Evolutionary conservation across 2,113 vertebrate genomes (phyloP), one percentile per base, ranked within the genome.

Genomic region (Blennius ocellaris): DNA sequence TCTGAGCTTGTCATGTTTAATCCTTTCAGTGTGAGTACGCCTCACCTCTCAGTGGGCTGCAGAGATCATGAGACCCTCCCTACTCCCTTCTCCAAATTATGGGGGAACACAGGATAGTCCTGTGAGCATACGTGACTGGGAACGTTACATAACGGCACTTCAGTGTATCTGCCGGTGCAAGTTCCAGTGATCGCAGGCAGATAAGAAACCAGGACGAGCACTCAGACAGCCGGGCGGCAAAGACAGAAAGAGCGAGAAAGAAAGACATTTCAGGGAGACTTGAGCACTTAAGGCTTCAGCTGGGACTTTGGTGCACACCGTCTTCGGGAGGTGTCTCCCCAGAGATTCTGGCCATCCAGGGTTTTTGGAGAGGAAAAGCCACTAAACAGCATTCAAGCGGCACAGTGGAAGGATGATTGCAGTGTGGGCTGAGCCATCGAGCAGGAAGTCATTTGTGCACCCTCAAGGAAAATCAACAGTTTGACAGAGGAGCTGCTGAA

Each of bases 121-220:
- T 74, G 65, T 72, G 63, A 30, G 30, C 11, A 78, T 78, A 50
- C 59, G 8, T 62, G 58, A 73, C 74, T 68, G 47, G 58, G 66
- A 52, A 81, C 47, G 83, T 93, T 93, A 87, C 69, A 74, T 90
- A 93, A 91, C 62, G 66, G 73, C 73, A 69, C 52, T 78, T 83
- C 50, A 45, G 50, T 73, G 70, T 54, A 39, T 49, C 59, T 50
- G 59, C 49, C 8, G 7, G 12, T 58, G 51, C 17, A 61, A 69
- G 52, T 70, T 72, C 43, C 51, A 66, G 53, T 41, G 21, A 70
- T 71, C 0, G 5, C 54, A 74, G 66, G 21, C 38, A 53, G 60
- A 71, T 62, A 69, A 77, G 49, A 78, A 80, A 38, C 30, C 54
- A 53, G 55, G 37, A 54, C 56, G 74, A 51, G 56, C 85, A 83